These are phyloP conservation scores for Pampus argenteus DNA, from an alignment of 2,797 vertebrate genomes.

Conservation along the genomic window DNA sequence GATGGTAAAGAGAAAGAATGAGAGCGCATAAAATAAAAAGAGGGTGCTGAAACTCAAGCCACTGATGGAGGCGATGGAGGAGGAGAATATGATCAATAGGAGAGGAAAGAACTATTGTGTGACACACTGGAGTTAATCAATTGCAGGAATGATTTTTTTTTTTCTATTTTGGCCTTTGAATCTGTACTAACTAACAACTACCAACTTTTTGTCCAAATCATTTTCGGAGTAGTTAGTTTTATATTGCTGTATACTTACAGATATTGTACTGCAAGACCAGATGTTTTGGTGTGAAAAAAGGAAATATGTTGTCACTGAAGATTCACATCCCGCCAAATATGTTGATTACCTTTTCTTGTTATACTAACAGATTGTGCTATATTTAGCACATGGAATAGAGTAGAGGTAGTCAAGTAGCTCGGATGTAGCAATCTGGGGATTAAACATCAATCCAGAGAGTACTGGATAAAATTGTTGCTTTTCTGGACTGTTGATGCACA, in stretches of 20 bases:
- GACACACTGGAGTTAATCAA: conserved; percentile 45
- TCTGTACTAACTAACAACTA: background rate
- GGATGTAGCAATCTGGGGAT: background rate
- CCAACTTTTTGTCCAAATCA: conserved; percentile 7
- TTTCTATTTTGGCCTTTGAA: conserved; percentile 13
- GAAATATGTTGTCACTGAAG: too few relatives aligned
- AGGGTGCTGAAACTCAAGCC: conserved; percentile 25
- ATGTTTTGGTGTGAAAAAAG: too few relatives aligned
- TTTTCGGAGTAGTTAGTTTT: background rate
- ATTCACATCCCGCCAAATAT: too few relatives aligned
- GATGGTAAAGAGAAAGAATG: background rate
- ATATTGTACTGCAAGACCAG: too few relatives aligned
- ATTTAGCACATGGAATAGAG: background rate
- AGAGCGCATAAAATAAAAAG: background rate
- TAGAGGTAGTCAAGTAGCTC: background rate
- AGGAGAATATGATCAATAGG: conserved; percentile 48
- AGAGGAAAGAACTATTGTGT: conserved; percentile 19
- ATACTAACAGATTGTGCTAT: background rate
- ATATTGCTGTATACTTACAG: background rate
- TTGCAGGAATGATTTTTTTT: conserved; percentile 12
- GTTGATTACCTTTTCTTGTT: too few relatives aligned
- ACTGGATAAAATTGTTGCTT: too few relatives aligned
- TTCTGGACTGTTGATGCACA: too few relatives aligned
- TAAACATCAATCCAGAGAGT: background rate
- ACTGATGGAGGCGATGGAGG: conserved; percentile 42